Evolutionary conservation across 2,888 invertebrate species (phyloP).

Genomic region (Folsomia candida): DNA sequence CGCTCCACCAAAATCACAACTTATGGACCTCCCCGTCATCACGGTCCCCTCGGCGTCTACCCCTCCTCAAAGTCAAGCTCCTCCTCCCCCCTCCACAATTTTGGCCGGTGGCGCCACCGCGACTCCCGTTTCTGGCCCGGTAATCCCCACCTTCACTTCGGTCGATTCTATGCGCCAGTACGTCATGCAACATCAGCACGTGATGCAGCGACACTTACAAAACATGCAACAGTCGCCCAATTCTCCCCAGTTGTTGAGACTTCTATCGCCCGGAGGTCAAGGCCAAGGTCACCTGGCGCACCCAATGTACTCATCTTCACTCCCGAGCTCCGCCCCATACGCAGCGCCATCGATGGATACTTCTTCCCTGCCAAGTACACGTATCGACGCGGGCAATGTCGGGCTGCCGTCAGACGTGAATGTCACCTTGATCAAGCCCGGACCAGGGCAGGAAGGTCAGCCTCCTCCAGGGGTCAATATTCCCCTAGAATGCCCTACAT

Average conservation of each 20-base stretch:
- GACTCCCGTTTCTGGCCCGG: slow-evolving; percentile 2
- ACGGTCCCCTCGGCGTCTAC: background rate
- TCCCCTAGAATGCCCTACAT: no score
- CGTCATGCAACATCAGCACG: slow-evolving; percentile 22
- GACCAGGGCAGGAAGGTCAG: no score
- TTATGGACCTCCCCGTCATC: background rate
- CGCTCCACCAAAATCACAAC: background rate
- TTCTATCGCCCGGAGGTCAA: background rate
- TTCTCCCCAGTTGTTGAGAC: background rate
- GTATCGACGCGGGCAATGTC: background rate
- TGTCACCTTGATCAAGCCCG: background rate
- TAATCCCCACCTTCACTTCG: slow-evolving; percentile 11
- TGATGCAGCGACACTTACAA: slow-evolving; percentile 19
- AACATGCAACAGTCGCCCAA: slow-evolving; percentile 4
- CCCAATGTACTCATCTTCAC: background rate
- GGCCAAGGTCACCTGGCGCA: background rate
- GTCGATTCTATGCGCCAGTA: slow-evolving; percentile 23
- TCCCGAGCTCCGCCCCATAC: background rate
- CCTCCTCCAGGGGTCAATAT: no score
- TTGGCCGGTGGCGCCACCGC: slow-evolving; percentile 15
- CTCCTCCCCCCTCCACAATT: background rate
- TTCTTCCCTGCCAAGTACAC: background rate
- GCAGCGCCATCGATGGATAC: background rate
- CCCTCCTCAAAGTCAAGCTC: background rate
- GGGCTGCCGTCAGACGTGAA: background rate